These are phyloP conservation scores for Tachysurus fulvidraco DNA, from an alignment of 2,113 vertebrate species.

Conservation along the genomic window DNA sequence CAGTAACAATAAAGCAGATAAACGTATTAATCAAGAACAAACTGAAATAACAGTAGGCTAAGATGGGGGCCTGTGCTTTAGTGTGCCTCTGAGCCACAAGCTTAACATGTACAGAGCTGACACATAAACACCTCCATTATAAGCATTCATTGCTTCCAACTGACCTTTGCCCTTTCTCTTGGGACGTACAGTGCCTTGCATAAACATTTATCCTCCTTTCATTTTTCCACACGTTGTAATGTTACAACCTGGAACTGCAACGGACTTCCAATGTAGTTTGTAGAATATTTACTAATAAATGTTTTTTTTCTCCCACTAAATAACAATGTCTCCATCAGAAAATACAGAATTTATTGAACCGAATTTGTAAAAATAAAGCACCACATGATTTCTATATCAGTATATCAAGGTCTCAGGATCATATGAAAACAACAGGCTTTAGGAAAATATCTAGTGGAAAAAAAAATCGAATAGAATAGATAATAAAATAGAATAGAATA, in stretches of 20 bases:
- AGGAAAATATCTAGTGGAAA: neutral
- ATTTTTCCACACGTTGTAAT: neutral
- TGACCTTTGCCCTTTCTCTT: constrained; percentile 4
- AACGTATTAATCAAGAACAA: neutral
- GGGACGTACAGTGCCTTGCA: neutral
- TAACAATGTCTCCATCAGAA: neutral
- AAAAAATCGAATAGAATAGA: neutral
- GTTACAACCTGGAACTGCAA: neutral
- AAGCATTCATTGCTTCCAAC: neutral
- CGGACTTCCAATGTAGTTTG: neutral
- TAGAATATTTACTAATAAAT: neutral
- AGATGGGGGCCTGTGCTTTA: neutral
- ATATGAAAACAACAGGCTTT: neutral
- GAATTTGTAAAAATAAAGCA: neutral
- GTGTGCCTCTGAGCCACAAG: neutral
- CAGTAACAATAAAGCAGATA: neutral
- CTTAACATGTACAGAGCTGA: neutral
- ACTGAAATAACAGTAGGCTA: neutral
- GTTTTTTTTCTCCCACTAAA: neutral
- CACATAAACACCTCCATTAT: neutral
- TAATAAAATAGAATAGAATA: neutral
- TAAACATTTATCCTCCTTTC: neutral
- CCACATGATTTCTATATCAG: neutral
- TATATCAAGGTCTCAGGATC: neutral
- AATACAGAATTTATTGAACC: fast-evolving